Conservation (phyloP, 2,888 invertebrate genomes). For the Marasmarcha lunaedactyla region DNA sequence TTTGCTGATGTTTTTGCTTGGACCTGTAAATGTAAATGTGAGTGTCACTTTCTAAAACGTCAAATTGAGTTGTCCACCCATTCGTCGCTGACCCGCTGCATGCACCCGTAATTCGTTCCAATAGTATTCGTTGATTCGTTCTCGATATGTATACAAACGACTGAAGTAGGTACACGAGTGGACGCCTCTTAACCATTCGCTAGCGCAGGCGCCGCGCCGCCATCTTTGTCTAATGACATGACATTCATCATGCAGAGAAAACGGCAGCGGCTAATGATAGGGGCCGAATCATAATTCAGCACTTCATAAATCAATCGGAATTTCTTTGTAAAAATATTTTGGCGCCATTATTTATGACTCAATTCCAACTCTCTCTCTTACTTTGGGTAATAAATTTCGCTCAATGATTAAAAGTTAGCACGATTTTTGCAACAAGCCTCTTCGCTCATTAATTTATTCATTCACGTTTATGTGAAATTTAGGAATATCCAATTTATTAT, state of each 20-base stretch:
- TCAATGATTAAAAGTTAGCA: background rate
- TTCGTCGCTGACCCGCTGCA: too few relatives aligned
- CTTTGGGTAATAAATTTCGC: background rate
- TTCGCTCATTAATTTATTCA: background rate
- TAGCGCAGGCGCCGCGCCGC: background rate
- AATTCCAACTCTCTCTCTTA: background rate
- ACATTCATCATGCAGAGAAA: background rate
- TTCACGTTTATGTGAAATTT: background rate
- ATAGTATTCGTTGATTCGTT: too few relatives aligned
- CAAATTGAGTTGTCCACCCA: too few relatives aligned
- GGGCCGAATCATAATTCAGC: background rate
- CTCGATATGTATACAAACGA: too few relatives aligned
- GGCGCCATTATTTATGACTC: background rate
- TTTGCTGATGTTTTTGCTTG: too few relatives aligned
- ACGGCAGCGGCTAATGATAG: background rate
- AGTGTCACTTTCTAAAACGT: too few relatives aligned
- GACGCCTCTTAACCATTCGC: too few relatives aligned
- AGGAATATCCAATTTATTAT: background rate
- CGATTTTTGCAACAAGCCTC: too few relatives aligned
- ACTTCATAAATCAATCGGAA: background rate
- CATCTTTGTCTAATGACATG: background rate
- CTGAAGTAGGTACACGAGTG: too few relatives aligned
- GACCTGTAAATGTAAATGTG: too few relatives aligned
- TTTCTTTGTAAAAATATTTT: too few relatives aligned
- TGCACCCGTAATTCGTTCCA: too few relatives aligned